Conservation (phyloP, 2,888 invertebrate genomes). For the Lasioglossum leucozonium region DNA sequence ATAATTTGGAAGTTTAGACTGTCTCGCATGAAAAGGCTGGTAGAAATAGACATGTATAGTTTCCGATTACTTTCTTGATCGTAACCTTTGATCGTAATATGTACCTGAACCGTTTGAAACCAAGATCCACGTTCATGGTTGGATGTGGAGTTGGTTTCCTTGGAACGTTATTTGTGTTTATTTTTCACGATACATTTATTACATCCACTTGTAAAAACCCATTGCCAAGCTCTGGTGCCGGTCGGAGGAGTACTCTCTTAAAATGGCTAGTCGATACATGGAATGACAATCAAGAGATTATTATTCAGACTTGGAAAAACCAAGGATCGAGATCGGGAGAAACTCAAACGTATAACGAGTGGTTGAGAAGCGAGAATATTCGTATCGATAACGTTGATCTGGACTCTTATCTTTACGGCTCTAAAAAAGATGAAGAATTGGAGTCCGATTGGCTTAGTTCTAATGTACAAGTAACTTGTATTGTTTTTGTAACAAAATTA, state of each 20-base stretch:
- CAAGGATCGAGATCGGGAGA: not conserved
- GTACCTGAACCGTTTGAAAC: conserved; percentile 42
- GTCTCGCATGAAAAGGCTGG: not conserved
- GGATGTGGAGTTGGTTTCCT: conserved; percentile 67
- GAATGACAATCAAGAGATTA: conserved; percentile 14
- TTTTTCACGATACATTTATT: conserved; percentile 24
- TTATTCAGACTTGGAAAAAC: conserved; percentile 50
- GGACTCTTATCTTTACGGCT: conserved; percentile 74
- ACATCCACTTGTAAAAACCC: not conserved
- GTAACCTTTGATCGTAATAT: conserved; percentile 37
- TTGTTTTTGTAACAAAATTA: conserved; percentile 84
- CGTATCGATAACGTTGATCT: conserved; percentile 62
- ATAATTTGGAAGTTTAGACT: not conserved
- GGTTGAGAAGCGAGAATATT: conserved; percentile 71
- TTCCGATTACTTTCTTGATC: not conserved
- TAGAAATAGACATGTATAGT: not conserved
- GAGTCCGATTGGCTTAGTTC: conserved; percentile 79
- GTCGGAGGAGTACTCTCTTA: not conserved
- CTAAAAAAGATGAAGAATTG: conserved; percentile 28
- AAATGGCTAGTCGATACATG: conserved; percentile 15
- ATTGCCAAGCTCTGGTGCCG: not conserved
- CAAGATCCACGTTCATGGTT: conserved; percentile 46
- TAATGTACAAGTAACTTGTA: conserved; percentile 84
- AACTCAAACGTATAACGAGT: conserved; percentile 70
- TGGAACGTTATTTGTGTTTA: conserved; percentile 37